Evolutionary conservation across 2,113 vertebrate species (phyloP).

Genomic region (Rhabdomys dilectus): DNA sequence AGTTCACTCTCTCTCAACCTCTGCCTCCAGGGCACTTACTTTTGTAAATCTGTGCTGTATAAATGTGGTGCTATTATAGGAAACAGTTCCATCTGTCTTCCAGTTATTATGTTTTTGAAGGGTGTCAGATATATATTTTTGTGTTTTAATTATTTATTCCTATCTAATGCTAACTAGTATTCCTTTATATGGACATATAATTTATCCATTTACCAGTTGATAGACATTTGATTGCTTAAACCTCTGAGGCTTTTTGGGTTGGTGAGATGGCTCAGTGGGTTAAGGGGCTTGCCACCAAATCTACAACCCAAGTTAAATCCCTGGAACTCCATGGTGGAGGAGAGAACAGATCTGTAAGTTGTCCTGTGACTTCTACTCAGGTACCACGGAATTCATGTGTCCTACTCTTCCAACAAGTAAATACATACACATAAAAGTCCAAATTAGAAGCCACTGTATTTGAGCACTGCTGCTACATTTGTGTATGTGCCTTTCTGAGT

Average conservation of each 20-base stretch:
- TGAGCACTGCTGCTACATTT: not conserved
- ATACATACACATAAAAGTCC: not conserved
- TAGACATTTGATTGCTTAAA: slow-evolving; percentile 1
- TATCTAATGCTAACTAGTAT: slow-evolving; percentile 22
- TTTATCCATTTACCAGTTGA: not conserved
- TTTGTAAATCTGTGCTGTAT: not conserved
- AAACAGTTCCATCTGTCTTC: not conserved
- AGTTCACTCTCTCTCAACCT: not conserved
- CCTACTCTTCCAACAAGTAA: not conserved
- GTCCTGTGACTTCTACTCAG: not conserved
- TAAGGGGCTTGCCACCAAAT: not conserved
- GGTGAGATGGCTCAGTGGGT: not conserved
- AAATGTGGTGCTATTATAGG: not conserved
- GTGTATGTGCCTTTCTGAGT: not conserved
- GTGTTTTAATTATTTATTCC: not conserved
- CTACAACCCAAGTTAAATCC: not conserved
- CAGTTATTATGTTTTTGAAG: not conserved
- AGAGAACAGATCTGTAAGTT: not conserved
- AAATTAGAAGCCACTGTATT: not conserved
- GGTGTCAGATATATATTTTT: not conserved
- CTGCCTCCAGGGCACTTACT: not conserved
- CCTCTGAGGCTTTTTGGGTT: not conserved
- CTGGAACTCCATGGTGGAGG: not conserved
- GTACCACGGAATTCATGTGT: not conserved
- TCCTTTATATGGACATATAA: not conserved